These are phyloP conservation scores for Gadus macrocephalus DNA, from an alignment of 2,113 vertebrate genomes.

Conservation along the genomic window DNA sequence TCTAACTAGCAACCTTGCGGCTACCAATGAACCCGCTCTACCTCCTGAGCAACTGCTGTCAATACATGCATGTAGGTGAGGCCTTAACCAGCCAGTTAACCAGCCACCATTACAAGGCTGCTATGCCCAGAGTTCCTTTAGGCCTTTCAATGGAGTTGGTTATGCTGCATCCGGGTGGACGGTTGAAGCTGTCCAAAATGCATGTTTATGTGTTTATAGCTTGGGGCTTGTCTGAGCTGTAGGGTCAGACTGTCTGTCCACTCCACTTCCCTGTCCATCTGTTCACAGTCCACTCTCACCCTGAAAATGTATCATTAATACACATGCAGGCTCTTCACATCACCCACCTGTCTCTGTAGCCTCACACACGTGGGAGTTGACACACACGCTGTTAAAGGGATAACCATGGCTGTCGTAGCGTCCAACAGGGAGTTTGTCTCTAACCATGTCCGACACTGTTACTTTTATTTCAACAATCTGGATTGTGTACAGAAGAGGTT, in stretches of 20 bases:
- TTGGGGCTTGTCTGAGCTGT: constrained; percentile 3
- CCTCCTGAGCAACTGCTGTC: no score
- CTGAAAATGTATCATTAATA: neutral
- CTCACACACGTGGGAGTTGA: neutral
- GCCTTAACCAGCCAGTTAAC: no score
- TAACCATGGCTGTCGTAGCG: neutral
- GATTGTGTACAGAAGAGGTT: no score
- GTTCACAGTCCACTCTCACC: neutral
- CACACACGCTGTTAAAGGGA: neutral
- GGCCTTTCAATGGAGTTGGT: neutral
- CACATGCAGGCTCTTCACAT: neutral
- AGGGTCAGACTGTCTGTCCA: neutral
- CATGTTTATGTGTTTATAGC: constrained; percentile 2
- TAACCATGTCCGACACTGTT: neutral
- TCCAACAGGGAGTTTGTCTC: neutral
- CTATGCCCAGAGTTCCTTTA: neutral
- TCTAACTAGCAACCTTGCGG: no score
- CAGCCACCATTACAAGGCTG: neutral
- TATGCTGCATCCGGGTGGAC: neutral
- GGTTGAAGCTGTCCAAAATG: constrained; percentile 19
- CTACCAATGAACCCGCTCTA: no score
- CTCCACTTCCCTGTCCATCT: neutral
- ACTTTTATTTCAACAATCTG: neutral
- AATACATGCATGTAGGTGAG: no score
- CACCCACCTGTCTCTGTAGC: neutral